phyloP scores from a whole-genome alignment of 2,113 vertebrate genomes.

The Pachyramphus minor region DNA sequence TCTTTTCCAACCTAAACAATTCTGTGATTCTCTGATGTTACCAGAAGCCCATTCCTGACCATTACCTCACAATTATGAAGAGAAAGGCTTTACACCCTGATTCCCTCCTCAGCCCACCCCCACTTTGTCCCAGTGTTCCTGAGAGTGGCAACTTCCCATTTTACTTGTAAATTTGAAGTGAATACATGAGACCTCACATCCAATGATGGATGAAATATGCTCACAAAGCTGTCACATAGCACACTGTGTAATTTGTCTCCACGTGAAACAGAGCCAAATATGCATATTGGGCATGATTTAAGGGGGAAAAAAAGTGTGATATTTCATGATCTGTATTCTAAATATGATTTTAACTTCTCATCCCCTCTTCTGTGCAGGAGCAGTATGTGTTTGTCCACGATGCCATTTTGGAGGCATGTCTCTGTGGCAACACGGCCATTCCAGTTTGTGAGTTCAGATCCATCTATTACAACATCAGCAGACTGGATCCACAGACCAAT shows the following conservation, averaged over 20 bases:
- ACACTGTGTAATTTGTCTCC: conserved; percentile 31
- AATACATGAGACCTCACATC: not conserved
- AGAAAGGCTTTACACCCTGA: not conserved
- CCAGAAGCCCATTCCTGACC: not conserved
- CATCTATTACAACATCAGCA: conserved; percentile 97
- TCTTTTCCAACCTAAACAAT: not conserved
- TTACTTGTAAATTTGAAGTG: not conserved
- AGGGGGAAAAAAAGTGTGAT: not conserved
- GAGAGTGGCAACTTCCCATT: not conserved
- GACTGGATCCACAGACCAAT: conserved; percentile 95
- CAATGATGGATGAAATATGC: not conserved
- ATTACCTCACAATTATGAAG: not conserved
- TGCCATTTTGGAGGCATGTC: conserved; percentile 95
- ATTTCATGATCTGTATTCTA: not conserved
- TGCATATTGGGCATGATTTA: not conserved
- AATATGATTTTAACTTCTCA: not conserved
- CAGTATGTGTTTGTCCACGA: conserved; percentile 98
- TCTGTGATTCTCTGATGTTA: not conserved
- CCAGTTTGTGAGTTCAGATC: conserved; percentile 97
- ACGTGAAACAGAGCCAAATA: not conserved
- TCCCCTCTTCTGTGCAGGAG: conserved; percentile 75
- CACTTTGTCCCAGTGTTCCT: not conserved
- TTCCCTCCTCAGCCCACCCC: not conserved
- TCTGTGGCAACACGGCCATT: conserved; percentile 96
- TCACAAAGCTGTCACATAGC: conserved; percentile 35